Evolutionary conservation across 2,888 invertebrate genomes (phyloP), one percentile per base, ranked within the genome.

Genomic region (Amiota communis): DNA sequence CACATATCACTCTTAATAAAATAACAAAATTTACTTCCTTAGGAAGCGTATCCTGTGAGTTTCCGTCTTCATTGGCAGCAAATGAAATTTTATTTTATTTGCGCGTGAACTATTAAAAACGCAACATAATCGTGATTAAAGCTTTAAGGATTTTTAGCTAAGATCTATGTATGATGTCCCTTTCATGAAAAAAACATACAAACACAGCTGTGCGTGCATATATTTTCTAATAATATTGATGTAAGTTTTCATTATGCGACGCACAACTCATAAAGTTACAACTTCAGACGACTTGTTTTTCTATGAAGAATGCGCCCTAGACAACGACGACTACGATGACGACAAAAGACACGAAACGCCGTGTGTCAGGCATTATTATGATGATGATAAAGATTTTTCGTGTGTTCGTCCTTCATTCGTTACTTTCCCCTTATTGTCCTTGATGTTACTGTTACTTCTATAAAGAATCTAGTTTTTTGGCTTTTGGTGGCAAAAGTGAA

Each of bases 1-100:
- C 84, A 82, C 82, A 84, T 84, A 82, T 79, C 80, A 81, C 81
- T 80, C 79, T 80, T 84, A 83, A 84, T 86, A 84, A 82, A 84
- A 82, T 85, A 82, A 85, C 82, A 79, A 82, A 82, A 82, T 82
- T 83, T 82, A 84, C 84, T 82, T 85, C 81, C 81, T 78, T 68
- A 75, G 70, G 63, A 57, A 67, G 71, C 75, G 68, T 57, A 6
- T 57, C 69, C 57, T 47, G 11, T 65, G 48, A 11, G 15, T 49
- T 15, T 65, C 15, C 65, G 20, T 48, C 48, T 47, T 48, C 12
- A 49, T 48, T 17, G 36, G 36, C 36, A 48, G 17, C 65, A 17
- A 65, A n/a, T 10, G 15, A 63, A 36, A 48, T 12, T 68, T 68
- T 53, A 53, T 53, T 68, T 68, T 20, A 53, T 68, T 68, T 53